These are phyloP conservation scores for Heliothis peltigera DNA, from an alignment of 2,888 invertebrate species.

Conservation along the genomic window DNA sequence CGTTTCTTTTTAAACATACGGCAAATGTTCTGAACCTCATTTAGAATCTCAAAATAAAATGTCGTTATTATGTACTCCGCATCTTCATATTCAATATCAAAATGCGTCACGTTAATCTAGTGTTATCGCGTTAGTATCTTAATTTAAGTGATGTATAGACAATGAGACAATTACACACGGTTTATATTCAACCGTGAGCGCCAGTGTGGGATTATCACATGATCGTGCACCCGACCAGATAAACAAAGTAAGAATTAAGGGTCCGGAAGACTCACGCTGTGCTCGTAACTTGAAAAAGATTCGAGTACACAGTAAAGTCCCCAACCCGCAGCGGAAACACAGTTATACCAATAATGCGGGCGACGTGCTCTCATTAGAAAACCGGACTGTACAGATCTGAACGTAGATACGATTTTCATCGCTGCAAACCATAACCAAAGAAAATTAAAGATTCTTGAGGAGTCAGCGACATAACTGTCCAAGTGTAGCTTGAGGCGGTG, in stretches of 20 bases:
- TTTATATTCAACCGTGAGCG: slow-evolving; percentile 59
- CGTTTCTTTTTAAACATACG: slow-evolving; percentile 43
- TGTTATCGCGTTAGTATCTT: slow-evolving; percentile 64
- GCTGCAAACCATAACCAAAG: slow-evolving; percentile 65
- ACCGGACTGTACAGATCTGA: slow-evolving; percentile 56
- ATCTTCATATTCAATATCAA: slow-evolving; percentile 68
- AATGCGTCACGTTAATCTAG: slow-evolving; percentile 67
- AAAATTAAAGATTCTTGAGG: slow-evolving; percentile 72
- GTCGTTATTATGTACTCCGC: slow-evolving; percentile 54
- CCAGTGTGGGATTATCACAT: slow-evolving; percentile 64
- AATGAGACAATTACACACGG: slow-evolving; percentile 67
- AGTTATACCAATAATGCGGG: slow-evolving; percentile 55
- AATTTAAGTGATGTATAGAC: slow-evolving; percentile 65
- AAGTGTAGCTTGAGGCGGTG: slow-evolving; percentile 70
- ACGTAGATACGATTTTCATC: slow-evolving; percentile 64
- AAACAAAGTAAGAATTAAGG: slow-evolving; percentile 39
- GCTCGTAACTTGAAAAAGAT: slow-evolving; percentile 45
- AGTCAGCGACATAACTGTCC: slow-evolving; percentile 77
- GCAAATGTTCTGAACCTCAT: slow-evolving; percentile 47
- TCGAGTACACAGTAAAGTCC: slow-evolving; percentile 40
- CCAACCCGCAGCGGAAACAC: slow-evolving; percentile 40
- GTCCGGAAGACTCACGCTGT: slow-evolving; percentile 41
- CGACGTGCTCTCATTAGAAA: slow-evolving; percentile 60
- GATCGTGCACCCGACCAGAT: slow-evolving; percentile 44
- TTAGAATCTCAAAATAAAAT: slow-evolving; percentile 44